Evolutionary conservation across 1,140 invertebrate genomes (phyloP), one percentile per base, ranked within the genome.

Genomic region (Aphis craccivora): DNA sequence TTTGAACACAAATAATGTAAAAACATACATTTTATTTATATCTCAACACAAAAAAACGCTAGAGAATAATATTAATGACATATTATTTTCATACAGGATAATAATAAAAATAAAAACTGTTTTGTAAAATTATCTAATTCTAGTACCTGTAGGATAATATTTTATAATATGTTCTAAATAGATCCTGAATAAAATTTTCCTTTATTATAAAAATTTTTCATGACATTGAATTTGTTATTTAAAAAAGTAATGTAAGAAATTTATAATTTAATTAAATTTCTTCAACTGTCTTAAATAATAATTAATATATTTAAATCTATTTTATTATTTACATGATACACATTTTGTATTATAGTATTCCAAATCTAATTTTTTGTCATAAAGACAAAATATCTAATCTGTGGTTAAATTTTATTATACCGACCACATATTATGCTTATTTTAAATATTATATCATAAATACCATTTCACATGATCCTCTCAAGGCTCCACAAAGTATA

Each of bases 391-490:
- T 40, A n/a, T 76, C 30, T n/a, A 76, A 76, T 4, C n/a, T 18
- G 9, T 76, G 3, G 4, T n/a, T n/a, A 76, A n/a, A 18, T n/a
- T 76, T n/a, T 18, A n/a, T 18, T 76, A 18, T 76, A 76, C 14
- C 5, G n/a, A 76, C 14, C 5, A 76, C 14, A 76, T 4, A 76
- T n/a, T 4, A 76, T n/a, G 30, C 30, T 14, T 67, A 51, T 37
- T 91, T 94, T 53, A 88, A 94, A 67, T 81, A 93, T 37, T 93
- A 94, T 45, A 88, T 90, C 91, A 94, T 95, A 96, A 96, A 30
- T 94, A 99, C 98, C 98, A 99, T 99, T 96, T 99, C 99, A 94
- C 99, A 96, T 67, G 99, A 98, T 88, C 99, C 99, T 94, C 98
- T 96, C 90, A 99, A 97, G 43, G 98, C 98, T 35, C 99, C 99